Evolutionary conservation across 2,888 invertebrate species (phyloP).

Genomic region (Frankliniella fusca): DNA sequence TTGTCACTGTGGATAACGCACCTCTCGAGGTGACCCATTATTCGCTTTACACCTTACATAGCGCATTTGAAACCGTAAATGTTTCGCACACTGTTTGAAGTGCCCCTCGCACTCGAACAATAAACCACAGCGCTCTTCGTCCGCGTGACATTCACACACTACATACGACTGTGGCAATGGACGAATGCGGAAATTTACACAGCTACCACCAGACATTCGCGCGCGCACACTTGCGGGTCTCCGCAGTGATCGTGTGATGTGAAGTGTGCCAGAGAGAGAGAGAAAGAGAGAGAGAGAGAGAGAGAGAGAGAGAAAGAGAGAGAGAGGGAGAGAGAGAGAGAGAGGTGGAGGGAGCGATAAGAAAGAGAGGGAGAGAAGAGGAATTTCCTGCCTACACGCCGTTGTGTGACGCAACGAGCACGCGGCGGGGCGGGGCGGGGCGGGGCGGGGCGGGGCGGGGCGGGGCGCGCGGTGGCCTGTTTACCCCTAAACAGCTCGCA

Average conservation of each 20-base stretch:
- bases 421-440: not conserved
- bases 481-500: slow-evolving; percentile 1
- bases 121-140: too few species aligned
- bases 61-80: too few species aligned
- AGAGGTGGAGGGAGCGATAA: not conserved
- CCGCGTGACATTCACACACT: too few species aligned
- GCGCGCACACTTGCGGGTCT: not conserved
- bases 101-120: too few species aligned
- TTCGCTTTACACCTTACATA: too few species aligned
- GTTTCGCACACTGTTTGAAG: too few species aligned
- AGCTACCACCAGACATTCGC: not conserved
- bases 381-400: not conserved
- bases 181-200: too few species aligned
- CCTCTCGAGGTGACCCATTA: too few species aligned
- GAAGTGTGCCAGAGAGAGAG: not conserved
- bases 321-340: not conserved
- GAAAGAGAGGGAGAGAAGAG: not conserved
- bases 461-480: not conserved
- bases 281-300: not conserved
- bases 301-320: not conserved
- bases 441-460: not conserved
- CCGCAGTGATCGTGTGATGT: too few species aligned
- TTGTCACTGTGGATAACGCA: too few species aligned
- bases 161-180: not conserved
- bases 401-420: not conserved